phyloP scores from a whole-genome alignment of 2,888 invertebrate species.

The Cylindroiulus punctatus region DNA sequence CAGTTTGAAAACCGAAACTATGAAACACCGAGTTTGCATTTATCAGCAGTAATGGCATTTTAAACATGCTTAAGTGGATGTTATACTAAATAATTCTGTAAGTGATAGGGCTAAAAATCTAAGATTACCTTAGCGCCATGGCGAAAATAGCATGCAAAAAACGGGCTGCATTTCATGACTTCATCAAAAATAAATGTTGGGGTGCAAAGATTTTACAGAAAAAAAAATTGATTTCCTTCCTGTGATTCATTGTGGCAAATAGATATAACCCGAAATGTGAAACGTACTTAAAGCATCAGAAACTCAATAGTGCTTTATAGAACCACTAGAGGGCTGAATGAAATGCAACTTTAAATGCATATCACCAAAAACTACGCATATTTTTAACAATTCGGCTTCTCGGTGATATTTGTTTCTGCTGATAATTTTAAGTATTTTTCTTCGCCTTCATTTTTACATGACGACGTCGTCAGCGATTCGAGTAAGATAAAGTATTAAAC shows the following conservation, averaged over 20 bases:
- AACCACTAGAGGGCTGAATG: background rate
- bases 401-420: background rate
- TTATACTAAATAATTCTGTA: constrained; percentile 11
- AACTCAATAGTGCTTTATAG: background rate
- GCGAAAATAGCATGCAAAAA: background rate
- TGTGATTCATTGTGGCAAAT: background rate
- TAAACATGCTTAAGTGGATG: constrained; percentile 9
- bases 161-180: background rate
- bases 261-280: background rate
- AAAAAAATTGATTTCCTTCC: background rate
- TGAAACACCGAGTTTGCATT: background rate
- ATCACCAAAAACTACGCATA: background rate
- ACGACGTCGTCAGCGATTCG: background rate
- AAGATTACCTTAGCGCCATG: background rate
- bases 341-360: background rate
- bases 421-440: constrained; percentile 29
- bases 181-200: background rate
- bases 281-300: background rate
- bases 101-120: background rate
- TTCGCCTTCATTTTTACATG: background rate
- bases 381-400: background rate
- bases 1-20: background rate
- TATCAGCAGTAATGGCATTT: constrained; percentile 28
- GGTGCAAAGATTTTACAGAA: background rate
- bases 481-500: constrained; percentile 5